A percentile compares a stretch with the other conserved stretches of the same genome.
phyloP scores from a whole-genome alignment of 2,113 vertebrate genomes.

The Leptobrachium ailaonicum region DNA sequence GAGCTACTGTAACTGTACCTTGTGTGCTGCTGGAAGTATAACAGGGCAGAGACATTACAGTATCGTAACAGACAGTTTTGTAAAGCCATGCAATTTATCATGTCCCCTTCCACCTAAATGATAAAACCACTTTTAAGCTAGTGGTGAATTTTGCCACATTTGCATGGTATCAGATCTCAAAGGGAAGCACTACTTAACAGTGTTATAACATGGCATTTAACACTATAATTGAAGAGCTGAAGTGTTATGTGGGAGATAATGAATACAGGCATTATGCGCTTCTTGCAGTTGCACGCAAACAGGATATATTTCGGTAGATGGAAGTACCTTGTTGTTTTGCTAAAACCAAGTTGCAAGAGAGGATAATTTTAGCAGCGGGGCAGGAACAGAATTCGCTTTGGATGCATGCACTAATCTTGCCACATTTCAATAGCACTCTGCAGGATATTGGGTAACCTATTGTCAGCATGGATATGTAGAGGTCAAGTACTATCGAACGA shows the following conservation, averaged over 20 bases:
- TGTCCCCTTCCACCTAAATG: too few species aligned
- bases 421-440: background rate
- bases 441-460: background rate
- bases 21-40: too few species aligned
- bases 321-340: slow-evolving; percentile 30
- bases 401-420: background rate
- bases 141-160: too few species aligned
- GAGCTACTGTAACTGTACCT: too few species aligned
- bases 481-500: slow-evolving; percentile 5
- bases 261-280: slow-evolving; percentile 30
- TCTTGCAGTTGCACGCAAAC: slow-evolving; percentile 9
- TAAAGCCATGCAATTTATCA: too few species aligned
- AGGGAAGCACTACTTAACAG: too few species aligned
- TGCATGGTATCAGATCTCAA: too few species aligned
- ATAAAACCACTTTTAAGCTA: too few species aligned
- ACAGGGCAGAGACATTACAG: too few species aligned
- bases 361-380: slow-evolving; percentile 23
- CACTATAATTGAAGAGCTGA: background rate
- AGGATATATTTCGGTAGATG: slow-evolving; percentile 19
- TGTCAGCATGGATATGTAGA: background rate
- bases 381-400: slow-evolving; percentile 15
- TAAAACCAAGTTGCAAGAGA: slow-evolving; percentile 8
- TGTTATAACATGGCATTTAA: too few species aligned
- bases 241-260: slow-evolving; percentile 41
- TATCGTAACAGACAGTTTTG: too few species aligned